Evolutionary conservation across 2,888 invertebrate species (phyloP).

Genomic region (Tenthredo mesomela): DNA sequence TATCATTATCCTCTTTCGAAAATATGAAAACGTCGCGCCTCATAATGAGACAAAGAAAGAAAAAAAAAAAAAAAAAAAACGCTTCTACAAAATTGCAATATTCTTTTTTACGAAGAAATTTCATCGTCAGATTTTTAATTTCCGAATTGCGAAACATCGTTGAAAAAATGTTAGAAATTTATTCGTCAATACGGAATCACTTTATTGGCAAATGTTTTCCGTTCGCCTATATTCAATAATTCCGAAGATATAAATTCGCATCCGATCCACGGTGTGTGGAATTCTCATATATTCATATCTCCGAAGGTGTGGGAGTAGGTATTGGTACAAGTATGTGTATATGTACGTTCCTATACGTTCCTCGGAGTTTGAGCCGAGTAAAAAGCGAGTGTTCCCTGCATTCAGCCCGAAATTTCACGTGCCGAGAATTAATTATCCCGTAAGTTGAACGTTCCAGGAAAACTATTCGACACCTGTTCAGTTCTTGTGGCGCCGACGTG

Average conservation of each 20-base stretch:
- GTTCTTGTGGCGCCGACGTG: background rate
- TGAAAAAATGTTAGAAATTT: too few relatives aligned
- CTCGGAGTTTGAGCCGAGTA: background rate
- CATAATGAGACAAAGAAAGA: too few relatives aligned
- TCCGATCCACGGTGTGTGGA: background rate
- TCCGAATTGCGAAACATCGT: too few relatives aligned
- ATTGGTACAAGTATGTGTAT: background rate
- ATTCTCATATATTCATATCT: background rate
- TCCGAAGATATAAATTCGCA: background rate
- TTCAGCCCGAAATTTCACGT: slow-evolving; percentile 28
- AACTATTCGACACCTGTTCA: slow-evolving; percentile 47
- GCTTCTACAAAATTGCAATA: too few relatives aligned
- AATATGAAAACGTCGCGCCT: too few relatives aligned
- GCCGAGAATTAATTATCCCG: slow-evolving; percentile 37
- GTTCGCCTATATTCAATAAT: background rate
- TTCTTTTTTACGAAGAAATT: too few relatives aligned
- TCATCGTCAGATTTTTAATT: too few relatives aligned
- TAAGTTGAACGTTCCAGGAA: background rate
- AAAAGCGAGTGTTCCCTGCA: slow-evolving; percentile 4
- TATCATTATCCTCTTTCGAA: too few relatives aligned
- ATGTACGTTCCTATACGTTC: background rate
- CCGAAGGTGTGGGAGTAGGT: background rate
- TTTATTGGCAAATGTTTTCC: background rate
- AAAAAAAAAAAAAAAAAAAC: too few relatives aligned
- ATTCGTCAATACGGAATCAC: too few relatives aligned